A percentile compares a stretch with the other conserved stretches of the same genome.
Evolutionary conservation across 2,113 vertebrate genomes (phyloP).

Genomic region (Rhinogobius similis): DNA sequence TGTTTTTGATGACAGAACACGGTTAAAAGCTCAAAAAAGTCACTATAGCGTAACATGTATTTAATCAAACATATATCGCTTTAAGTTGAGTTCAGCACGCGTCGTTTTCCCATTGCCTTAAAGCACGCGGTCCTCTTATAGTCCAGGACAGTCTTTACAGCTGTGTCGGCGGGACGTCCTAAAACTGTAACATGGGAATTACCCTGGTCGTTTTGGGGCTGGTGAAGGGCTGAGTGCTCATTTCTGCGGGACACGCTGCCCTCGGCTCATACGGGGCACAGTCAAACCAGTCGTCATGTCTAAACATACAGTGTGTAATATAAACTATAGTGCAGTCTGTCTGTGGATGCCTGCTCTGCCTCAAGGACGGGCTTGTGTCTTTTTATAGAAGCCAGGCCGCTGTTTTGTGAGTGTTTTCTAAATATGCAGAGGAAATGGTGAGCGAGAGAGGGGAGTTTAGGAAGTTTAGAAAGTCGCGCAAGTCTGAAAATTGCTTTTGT

Average conservation of each 20-base stretch:
- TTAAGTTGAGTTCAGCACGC: too few species aligned
- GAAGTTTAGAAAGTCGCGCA: too few species aligned
- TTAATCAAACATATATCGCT: too few species aligned
- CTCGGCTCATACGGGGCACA: slow-evolving; percentile 39
- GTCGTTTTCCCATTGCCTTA: neutral
- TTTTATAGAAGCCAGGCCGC: slow-evolving; percentile 59
- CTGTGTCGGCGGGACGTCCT: neutral
- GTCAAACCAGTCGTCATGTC: slow-evolving; percentile 38
- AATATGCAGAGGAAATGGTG: neutral
- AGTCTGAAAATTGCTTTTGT: too few species aligned
- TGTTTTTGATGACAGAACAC: too few species aligned
- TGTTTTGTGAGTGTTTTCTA: slow-evolving; percentile 13
- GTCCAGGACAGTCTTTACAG: neutral
- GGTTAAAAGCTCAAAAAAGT: too few species aligned
- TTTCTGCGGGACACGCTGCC: slow-evolving; percentile 33
- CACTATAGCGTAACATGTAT: too few species aligned
- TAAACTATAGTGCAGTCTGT: slow-evolving; percentile 7
- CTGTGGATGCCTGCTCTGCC: slow-evolving; percentile 55
- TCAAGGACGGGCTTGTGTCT: slow-evolving; percentile 68
- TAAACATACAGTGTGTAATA: slow-evolving; percentile 53
- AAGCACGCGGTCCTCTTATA: neutral
- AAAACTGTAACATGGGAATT: slow-evolving; percentile 30
- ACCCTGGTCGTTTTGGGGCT: slow-evolving; percentile 12
- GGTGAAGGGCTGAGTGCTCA: slow-evolving; percentile 38
- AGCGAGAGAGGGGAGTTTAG: too few species aligned